Evolutionary conservation across 2,797 vertebrate genomes (phyloP), one percentile per base, ranked within the genome.

Genomic region (Okamejei kenojei): DNA sequence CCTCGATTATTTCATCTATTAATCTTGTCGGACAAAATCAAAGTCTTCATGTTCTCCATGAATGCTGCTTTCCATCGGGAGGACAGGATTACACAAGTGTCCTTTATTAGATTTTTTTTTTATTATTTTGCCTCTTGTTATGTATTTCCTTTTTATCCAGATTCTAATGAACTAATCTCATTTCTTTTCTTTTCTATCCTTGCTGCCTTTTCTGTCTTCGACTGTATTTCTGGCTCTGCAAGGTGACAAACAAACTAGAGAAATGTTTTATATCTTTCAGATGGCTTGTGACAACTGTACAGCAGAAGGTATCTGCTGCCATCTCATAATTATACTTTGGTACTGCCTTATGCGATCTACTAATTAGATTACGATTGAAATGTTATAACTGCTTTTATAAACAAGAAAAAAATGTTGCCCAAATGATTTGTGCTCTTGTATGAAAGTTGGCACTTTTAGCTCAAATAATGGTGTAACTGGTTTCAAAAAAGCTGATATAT

Each of bases 231-330:
- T 95, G 97, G 97, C 97, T 97, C 96, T 94, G 96, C 97, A 98
- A 99, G 99, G 97, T 97, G 98, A 97, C 96, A 96, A 97, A 94
- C 97, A 98, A 96, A 97, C 98, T 97, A 96, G 97, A 97, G 98
- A 99, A 96, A 97, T 97, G 96, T 99, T 99, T 99, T 97, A 98
- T 98, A 97, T 99, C 98, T 97, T 98, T 97, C 98, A 98, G 97
- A 98, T 98, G 98, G 97, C 98, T 98, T 99, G 98, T 97, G 98
- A 99, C 98, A 97, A 98, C 98, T 99, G 98, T 98, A 98, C 98
- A 97, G 98, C 98, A 98, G 98, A 98, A 99, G 99, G 99, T 99
- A 99, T 98, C 98, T 98, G 97, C 98, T 98, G 97, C 96, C 96
- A 97, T 97, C 97, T 96, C 97, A 96, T 97, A 97, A 97, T 96